These are phyloP conservation scores for Caenorhabditis virilis DNA, from an alignment of 2,888 invertebrate species.

Conservation along the genomic window DNA sequence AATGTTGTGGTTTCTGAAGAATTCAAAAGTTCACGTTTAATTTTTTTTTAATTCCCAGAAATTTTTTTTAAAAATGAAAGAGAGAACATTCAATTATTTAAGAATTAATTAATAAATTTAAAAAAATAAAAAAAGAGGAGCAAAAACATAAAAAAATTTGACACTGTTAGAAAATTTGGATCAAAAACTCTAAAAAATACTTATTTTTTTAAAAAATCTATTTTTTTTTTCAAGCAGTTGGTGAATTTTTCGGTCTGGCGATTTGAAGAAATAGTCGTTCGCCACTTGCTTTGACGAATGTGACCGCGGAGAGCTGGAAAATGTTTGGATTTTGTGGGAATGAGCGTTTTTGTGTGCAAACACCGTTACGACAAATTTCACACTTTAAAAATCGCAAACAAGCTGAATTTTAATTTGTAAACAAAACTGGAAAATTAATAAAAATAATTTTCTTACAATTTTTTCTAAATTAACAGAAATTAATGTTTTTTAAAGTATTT, in stretches of 20 bases:
- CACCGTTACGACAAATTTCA: background rate
- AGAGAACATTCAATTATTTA: background rate
- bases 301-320: conserved; percentile 68
- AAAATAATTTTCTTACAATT: background rate
- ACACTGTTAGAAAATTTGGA: background rate
- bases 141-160: background rate
- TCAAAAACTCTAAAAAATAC: background rate
- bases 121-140: background rate
- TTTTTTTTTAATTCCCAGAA: no score
- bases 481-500: no score
- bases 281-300: conserved; percentile 64
- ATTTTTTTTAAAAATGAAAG: no score
- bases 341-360: background rate
- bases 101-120: background rate
- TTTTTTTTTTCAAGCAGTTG: background rate
- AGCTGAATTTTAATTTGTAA: background rate
- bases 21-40: no score
- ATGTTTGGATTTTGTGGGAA: background rate
- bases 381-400: no score
- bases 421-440: background rate
- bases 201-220: background rate
- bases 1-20: no score
- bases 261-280: conserved; percentile 65
- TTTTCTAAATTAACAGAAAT: background rate
- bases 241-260: conserved; percentile 52